These are phyloP conservation scores for Struthidea cinerea DNA, from an alignment of 2,113 vertebrate genomes.

Conservation along the genomic window DNA sequence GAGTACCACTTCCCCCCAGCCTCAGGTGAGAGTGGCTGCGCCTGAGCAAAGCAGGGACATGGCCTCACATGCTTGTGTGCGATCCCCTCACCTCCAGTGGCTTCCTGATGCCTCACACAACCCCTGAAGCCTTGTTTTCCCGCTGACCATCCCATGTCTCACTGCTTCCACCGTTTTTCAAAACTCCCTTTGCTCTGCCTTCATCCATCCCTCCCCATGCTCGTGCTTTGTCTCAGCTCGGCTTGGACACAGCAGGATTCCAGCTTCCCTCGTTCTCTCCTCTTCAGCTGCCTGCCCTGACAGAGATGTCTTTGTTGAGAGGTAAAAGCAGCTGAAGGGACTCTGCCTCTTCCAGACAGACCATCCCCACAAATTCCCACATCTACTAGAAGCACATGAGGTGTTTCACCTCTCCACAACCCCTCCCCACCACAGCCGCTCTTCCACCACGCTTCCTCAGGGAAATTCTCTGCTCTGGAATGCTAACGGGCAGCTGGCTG, in stretches of 20 bases:
- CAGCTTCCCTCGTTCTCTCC: neutral
- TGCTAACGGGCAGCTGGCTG: neutral
- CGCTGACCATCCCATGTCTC: neutral
- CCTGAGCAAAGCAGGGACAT: neutral
- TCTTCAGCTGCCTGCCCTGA: neutral
- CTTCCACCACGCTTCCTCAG: neutral
- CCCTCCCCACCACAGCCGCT: neutral
- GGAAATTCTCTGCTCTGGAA: neutral
- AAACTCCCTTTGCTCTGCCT: neutral
- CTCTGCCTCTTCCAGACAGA: neutral
- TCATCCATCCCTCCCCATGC: fast-evolving
- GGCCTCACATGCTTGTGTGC: fast-evolving
- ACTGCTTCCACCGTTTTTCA: neutral
- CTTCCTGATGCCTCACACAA: neutral
- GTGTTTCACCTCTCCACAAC: neutral
- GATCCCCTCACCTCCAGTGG: neutral
- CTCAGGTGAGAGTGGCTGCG: neutral
- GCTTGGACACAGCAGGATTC: neutral
- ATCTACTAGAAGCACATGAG: fast-evolving
- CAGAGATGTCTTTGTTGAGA: neutral
- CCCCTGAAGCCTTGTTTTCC: neutral
- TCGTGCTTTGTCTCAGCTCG: neutral
- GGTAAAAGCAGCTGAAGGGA: neutral
- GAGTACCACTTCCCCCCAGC: fast-evolving
- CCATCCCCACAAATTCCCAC: neutral